Percentiles rank a stretch among this genome's conserved stretches.
Evolutionary conservation across 2,797 vertebrate species (phyloP).

Genomic region (Spinus pinus): DNA sequence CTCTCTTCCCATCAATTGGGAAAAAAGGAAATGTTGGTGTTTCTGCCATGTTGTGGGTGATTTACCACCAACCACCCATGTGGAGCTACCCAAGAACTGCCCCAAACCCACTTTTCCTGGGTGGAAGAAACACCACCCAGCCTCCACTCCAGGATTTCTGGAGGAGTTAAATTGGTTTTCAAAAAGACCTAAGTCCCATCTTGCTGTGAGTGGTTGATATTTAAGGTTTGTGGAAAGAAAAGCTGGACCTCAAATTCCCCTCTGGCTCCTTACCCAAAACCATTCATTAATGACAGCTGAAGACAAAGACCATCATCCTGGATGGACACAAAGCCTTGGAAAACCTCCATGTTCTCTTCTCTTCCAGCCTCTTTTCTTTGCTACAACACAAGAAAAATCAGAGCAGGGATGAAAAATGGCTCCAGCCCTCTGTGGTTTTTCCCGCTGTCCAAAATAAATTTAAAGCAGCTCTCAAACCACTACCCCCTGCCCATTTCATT

Average conservation of each 20-base stretch:
- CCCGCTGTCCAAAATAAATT: not conserved
- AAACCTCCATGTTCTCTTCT: not conserved
- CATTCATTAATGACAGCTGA: not conserved
- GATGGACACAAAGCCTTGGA: not conserved
- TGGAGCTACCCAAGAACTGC: not conserved
- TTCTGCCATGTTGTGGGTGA: not conserved
- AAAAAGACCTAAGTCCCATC: not conserved
- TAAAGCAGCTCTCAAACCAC: not conserved
- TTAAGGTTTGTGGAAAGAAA: not conserved
- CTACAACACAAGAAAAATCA: not conserved
- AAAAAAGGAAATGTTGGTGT: not conserved
- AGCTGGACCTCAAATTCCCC: not conserved
- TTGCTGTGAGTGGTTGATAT: not conserved
- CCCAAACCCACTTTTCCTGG: not conserved
- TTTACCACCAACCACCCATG: not conserved
- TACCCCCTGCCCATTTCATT: not conserved
- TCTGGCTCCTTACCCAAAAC: not conserved
- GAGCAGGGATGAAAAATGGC: not conserved
- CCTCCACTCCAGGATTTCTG: not conserved
- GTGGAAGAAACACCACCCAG: not conserved
- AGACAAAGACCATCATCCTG: not conserved
- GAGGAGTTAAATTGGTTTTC: not conserved
- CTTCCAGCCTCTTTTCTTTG: not conserved
- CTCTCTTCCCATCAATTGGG: not conserved
- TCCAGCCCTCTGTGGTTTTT: not conserved